Evolutionary conservation across 2,797 vertebrate genomes (phyloP), one percentile per base, ranked within the genome.

Genomic region (Cottoperca gobio): DNA sequence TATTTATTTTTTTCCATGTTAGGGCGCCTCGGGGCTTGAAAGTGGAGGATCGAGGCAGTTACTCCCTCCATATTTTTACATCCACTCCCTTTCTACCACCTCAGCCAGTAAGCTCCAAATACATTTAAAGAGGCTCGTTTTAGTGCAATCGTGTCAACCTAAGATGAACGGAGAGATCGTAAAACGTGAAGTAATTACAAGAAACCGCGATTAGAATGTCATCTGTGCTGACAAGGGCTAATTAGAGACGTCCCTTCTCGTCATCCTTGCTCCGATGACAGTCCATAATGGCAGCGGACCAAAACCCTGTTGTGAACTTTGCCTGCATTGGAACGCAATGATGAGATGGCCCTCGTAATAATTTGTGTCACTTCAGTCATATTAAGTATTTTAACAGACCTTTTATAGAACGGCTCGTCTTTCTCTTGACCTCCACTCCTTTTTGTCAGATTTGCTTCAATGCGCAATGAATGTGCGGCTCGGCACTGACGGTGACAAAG

Each of bases 191-290:
- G 91, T 95, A 94, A 94, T 95, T 95, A 95, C 89, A 85, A 79
- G 88, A 93, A 89, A 89, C 90, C 89, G 86, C 94, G 94, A 95
- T 95, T 94, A 93, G 88, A 90, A 92, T 94, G 93, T 95, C 93
- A 93, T 92, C 88, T 79, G 70, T 8, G 83, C 84, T 93, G 94
- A 93, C 92, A 89, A 45, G 86, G 88, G 86, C 90, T 95, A 95
- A 95, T 95, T 95, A 95, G 86, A 84, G 85, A 85, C 77, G 92
- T 92, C 94, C 89, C 82, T 79, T 85, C 91, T 91, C 78, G 76
- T 92, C 92, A 85, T 88, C 78, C 63, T 8, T 84, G 78, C 85
- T 83, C 73, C 68, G 49, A 63, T 80, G 91, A 92, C 85, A 81
- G 88, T 73, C 86, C 84, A 46, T 90, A 89, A 92, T 82, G 83